These are phyloP conservation scores for Oreochromis aureus DNA, from an alignment of 2,113 vertebrate genomes.

Conservation along the genomic window DNA sequence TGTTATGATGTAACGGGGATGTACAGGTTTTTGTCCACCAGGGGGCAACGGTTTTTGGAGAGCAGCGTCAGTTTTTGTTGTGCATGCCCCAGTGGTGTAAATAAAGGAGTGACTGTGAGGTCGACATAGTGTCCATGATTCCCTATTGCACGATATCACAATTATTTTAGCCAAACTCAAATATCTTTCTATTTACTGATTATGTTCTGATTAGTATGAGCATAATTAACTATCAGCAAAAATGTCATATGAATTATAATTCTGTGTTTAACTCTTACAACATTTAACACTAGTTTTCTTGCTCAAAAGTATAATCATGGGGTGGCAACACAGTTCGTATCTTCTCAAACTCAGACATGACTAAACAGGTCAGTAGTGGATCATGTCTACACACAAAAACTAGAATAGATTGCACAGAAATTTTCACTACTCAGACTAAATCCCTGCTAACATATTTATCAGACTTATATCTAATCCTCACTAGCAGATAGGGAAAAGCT, in stretches of 20 bases:
- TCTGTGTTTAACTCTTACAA: background rate
- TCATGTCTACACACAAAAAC: background rate
- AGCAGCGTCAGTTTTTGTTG: background rate
- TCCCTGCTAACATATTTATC: background rate
- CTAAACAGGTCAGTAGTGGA: background rate
- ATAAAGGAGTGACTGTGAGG: background rate
- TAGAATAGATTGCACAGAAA: background rate
- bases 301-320: background rate
- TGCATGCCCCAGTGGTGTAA: background rate
- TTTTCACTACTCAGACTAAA: background rate
- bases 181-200: background rate
- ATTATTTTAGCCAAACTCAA: background rate
- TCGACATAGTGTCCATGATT: background rate
- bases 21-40: no score
- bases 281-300: background rate
- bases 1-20: no score
- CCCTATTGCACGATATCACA: background rate
- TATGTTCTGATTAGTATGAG: background rate
- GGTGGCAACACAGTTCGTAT: background rate
- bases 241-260: background rate
- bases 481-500: background rate
- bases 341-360: background rate
- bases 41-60: no score
- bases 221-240: background rate
- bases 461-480: background rate